These are phyloP conservation scores for Parazoanthus atlanticus DNA, from an alignment of 92 coral and sea anemone genomes.

Conservation along the genomic window DNA sequence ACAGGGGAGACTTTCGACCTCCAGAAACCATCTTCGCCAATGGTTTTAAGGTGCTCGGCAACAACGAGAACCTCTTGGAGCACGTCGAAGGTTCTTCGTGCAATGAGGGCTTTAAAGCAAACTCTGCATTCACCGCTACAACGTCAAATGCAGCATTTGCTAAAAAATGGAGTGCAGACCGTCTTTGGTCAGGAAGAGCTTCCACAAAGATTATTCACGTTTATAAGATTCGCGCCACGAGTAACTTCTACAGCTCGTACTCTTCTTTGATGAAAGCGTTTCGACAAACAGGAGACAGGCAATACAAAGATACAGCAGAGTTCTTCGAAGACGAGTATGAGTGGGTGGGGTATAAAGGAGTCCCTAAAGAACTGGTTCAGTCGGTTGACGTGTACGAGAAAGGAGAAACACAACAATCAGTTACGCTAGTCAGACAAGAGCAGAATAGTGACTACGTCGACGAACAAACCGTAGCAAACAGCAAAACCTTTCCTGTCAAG, in stretches of 20 bases:
- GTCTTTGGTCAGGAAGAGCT: conserved; percentile 5
- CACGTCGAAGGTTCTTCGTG: conserved; percentile 4
- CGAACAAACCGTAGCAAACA: neutral
- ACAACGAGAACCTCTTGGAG: neutral
- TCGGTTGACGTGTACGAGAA: neutral
- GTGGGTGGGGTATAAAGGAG: conserved; percentile 3
- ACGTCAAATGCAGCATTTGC: neutral
- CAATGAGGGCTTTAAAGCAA: neutral
- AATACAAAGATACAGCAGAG: neutral
- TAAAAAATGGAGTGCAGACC: neutral
- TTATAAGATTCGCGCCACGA: neutral
- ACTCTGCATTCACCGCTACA: conserved; percentile 10
- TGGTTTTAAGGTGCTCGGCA: neutral
- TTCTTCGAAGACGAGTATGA: neutral
- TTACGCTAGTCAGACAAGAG: neutral
- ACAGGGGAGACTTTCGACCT: neutral
- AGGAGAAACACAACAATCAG: neutral
- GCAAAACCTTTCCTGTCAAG: neutral
- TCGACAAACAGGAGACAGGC: neutral
- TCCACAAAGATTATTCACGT: neutral
- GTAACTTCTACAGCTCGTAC: neutral
- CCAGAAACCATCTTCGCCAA: neutral
- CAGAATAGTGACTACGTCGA: neutral
- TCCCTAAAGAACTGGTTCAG: neutral
- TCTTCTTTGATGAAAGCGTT: neutral